Conservation (phyloP, 2,113 vertebrate genomes). For the Callithrix jacchus region DNA sequence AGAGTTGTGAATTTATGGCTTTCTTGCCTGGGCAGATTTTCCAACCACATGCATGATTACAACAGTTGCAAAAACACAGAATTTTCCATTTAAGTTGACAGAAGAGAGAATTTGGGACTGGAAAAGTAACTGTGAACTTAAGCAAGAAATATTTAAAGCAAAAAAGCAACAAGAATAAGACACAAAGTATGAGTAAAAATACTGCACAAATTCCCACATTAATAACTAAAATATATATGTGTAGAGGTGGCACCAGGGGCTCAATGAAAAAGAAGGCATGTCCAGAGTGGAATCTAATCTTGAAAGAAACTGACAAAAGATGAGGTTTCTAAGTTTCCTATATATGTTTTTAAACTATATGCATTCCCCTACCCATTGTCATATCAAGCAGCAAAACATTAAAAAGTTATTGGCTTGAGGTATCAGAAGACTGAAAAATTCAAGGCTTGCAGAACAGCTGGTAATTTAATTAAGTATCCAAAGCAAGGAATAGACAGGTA, state of each 20-base stretch:
- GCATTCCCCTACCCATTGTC: not conserved
- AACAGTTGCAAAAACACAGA: not conserved
- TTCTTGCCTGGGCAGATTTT: not conserved
- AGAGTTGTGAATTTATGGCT: not conserved
- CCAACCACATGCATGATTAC: not conserved
- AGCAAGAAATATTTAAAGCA: not conserved
- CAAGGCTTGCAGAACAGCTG: not conserved
- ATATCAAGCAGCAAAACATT: not conserved
- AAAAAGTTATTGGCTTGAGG: no score
- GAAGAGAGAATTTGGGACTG: not conserved
- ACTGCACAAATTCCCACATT: not conserved
- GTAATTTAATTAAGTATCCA: not conserved
- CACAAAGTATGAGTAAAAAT: not conserved
- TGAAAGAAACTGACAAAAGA: not conserved
- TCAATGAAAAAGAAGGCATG: not conserved
- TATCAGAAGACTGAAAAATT: not conserved
- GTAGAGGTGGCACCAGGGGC: not conserved
- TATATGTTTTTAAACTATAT: not conserved
- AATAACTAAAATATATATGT: not conserved
- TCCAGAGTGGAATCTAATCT: not conserved
- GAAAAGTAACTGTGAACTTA: not conserved
- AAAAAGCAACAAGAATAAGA: not conserved
- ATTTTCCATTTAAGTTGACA: not conserved
- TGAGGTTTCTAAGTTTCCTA: not conserved
- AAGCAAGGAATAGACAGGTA: not conserved